phyloP scores from a whole-genome alignment of 2,888 invertebrate genomes.

The Acronicta psi region DNA sequence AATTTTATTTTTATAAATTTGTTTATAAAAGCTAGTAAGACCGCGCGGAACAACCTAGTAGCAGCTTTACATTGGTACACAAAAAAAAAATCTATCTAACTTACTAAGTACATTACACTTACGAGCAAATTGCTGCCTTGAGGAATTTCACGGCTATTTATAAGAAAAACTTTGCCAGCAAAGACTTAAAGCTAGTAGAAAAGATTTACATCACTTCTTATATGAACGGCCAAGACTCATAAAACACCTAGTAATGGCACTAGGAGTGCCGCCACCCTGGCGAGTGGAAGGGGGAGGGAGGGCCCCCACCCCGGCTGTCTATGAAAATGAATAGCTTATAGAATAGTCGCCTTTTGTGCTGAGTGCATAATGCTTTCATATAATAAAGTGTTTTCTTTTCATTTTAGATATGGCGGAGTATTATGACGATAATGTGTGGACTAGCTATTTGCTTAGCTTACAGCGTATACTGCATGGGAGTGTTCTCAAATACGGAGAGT shows the following conservation, averaged over 20 bases:
- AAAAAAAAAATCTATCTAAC: too few relatives aligned
- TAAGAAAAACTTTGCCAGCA: conserved; percentile 5
- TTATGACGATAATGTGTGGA: background rate
- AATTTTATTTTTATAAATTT: too few relatives aligned
- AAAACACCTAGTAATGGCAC: conserved; percentile 30
- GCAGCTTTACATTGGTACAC: too few relatives aligned
- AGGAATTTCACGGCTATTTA: background rate
- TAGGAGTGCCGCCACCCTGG: conserved; percentile 20
- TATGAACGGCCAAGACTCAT: conserved; percentile 23
- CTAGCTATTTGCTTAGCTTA: too few relatives aligned
- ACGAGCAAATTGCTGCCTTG: too few relatives aligned
- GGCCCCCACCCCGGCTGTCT: conserved; percentile 21
- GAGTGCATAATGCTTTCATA: conserved; percentile 32
- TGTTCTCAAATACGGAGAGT: too few relatives aligned
- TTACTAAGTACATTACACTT: too few relatives aligned
- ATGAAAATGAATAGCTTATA: conserved; percentile 42
- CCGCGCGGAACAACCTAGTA: too few relatives aligned
- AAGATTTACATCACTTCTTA: conserved; percentile 27
- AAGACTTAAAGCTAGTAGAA: conserved; percentile 22
- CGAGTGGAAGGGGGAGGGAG: conserved; percentile 9
- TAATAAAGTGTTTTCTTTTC: conserved; percentile 25
- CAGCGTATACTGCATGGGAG: too few relatives aligned
- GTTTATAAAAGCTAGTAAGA: too few relatives aligned
- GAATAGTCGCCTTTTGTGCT: conserved; percentile 25
- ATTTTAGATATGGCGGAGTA: background rate